Evolutionary conservation across 2,113 vertebrate genomes (phyloP).

Genomic region (Pao palembangensis): DNA sequence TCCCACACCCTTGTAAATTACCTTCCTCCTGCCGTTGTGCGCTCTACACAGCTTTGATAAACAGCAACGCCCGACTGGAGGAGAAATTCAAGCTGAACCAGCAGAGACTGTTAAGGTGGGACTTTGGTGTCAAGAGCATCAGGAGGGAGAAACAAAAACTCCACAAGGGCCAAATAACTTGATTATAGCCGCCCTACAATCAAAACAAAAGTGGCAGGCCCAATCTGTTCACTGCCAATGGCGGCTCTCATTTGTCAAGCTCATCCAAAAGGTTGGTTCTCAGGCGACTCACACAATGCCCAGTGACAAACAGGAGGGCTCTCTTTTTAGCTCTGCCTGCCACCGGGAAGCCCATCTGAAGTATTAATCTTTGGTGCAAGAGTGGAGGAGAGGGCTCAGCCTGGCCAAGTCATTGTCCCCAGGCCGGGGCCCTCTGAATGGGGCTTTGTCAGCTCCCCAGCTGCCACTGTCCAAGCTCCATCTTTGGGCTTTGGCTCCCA

Average conservation of each 20-base stretch:
- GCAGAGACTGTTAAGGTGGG: conserved; percentile 54
- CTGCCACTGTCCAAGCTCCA: conserved; percentile 76
- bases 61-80: conserved; percentile 54
- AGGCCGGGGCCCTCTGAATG: conserved; percentile 73
- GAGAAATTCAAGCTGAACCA: conserved; percentile 57
- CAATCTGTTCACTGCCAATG: conserved; percentile 76
- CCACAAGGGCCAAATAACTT: conserved; percentile 70
- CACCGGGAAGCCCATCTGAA: conserved; percentile 79
- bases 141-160: conserved; percentile 66
- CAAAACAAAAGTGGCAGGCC: conserved; percentile 75
- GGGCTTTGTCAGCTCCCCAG: conserved; percentile 79
- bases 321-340: conserved; percentile 76
- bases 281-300: conserved; percentile 75
- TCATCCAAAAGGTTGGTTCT: conserved; percentile 76
- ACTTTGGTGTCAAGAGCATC: conserved; percentile 68
- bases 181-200: conserved; percentile 75
- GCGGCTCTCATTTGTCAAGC: conserved; percentile 75
- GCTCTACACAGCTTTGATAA: conserved; percentile 44
- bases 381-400: conserved; percentile 74
- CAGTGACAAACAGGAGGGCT: conserved; percentile 77
- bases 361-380: conserved; percentile 81
- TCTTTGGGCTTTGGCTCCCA: conserved; percentile 74
- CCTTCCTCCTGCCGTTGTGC: conserved; percentile 47
- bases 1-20: conserved; percentile 66
- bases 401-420: conserved; percentile 76